Evolutionary conservation across 2,797 vertebrate genomes (phyloP), one percentile per base, ranked within the genome.

Genomic region (Cephalopachus bancanus): DNA sequence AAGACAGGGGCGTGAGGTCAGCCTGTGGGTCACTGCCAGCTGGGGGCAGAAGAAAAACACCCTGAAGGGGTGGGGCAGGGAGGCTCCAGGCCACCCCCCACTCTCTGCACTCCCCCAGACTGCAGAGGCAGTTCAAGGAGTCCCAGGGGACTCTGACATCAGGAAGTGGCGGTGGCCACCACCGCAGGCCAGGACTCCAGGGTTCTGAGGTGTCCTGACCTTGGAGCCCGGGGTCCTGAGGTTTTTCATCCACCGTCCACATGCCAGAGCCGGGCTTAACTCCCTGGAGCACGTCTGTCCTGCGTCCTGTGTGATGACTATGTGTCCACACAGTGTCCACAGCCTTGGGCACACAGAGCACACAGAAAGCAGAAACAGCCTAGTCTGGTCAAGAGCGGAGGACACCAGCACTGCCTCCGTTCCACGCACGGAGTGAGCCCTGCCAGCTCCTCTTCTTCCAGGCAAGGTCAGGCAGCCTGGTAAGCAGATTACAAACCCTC

Each of bases 31-130:
- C 17, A 2, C 53, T 22, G 95, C 78, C 94, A 95, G 84, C 28
- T 19, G 64, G 0, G n/a, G 59, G 81, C 60, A 92, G 37, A 89
- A 69, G 78, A 62, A 84, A 87, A 55, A 91, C 74, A 93, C 89
- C 93, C 94, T 53, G 83, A 79, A 91, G 84, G 62, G 92, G 91
- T 37, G 59, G 2, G 20, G 37, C 22, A 6, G 9, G 20, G 55
- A 17, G 24, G 44, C 37, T 97, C 22, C 20, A 15, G 71, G 69
- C 53, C 5, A 0, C 71, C 67, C n/a, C 33, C 57, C 69, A 69
- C 28, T 81, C 64, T 86, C 10, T 2, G 83, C 51, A 80, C 69
- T 72, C 75, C 55, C 60, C 64, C 76, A 55, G 75, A 75, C n/a
- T 7, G 19, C 65, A 22, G 14, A 71, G 49, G 72, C 57, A 8